A percentile compares a stretch with the other conserved stretches of the same genome.
Evolutionary conservation across 1,140 invertebrate genomes (phyloP).

Genomic region (Lethocerus indicus): DNA sequence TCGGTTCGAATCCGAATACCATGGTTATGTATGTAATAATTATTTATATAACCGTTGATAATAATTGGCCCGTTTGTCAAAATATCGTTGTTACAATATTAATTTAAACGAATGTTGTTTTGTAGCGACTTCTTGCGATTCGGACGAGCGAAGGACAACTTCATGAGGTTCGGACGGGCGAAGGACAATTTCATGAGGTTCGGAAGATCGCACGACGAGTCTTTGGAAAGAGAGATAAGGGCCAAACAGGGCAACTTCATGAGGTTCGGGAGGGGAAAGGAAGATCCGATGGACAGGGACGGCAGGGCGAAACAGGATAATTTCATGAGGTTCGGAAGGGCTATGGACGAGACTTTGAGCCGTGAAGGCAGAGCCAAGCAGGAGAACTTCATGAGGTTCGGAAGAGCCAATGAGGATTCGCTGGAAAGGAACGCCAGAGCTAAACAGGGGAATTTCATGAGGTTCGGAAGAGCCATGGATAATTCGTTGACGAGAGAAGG

Average conservation of each 20-base stretch:
- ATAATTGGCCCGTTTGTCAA: too few species aligned
- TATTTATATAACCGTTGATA: too few species aligned
- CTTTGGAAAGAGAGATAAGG: constrained; percentile 1
- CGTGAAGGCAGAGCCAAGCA: constrained; percentile 6
- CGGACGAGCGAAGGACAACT: constrained; percentile 18
- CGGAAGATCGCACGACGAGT: constrained; percentile 3
- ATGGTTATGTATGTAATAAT: too few species aligned
- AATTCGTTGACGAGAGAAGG: background rate
- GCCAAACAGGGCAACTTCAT: constrained; percentile 20
- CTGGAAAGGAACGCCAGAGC: background rate
- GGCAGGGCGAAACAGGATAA: constrained; percentile 8
- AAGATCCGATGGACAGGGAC: background rate
- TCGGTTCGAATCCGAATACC: too few species aligned
- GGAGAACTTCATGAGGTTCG: constrained; percentile 19
- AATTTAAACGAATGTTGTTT: too few species aligned
- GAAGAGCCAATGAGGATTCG: constrained; percentile 6
- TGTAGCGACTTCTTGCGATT: constrained; percentile 17
- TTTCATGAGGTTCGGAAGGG: constrained; percentile 22
- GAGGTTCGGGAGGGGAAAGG: constrained; percentile 19
- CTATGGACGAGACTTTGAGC: background rate
- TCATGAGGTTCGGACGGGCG: constrained; percentile 22
- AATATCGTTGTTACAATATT: too few species aligned
- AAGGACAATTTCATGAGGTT: constrained; percentile 16
- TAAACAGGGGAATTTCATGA: constrained; percentile 1
- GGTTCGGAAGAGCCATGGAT: constrained; percentile 3